These are phyloP conservation scores for Bettongia penicillata DNA, from an alignment of 2,113 vertebrate genomes.

Conservation along the genomic window DNA sequence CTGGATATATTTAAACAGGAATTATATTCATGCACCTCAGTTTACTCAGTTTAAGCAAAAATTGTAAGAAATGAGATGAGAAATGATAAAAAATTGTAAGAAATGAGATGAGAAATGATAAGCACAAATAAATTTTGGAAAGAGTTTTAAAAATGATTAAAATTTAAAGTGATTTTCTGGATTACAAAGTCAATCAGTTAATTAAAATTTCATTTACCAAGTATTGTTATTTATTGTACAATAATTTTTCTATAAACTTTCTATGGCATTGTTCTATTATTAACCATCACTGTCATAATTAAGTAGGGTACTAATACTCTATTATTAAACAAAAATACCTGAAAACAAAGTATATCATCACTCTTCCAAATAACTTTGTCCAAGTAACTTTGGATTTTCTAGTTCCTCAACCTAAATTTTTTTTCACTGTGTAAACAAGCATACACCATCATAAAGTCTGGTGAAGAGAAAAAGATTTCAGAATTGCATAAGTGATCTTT, in stretches of 20 bases:
- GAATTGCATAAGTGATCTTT: not conserved
- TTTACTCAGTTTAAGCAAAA: not conserved
- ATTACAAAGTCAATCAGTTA: conserved; percentile 35
- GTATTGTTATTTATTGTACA: conserved; percentile 30
- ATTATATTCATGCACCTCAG: not conserved
- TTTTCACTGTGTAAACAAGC: conserved; percentile 22
- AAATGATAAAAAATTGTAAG: no score
- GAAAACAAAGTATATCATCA: conserved; percentile 14
- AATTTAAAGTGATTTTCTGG: not conserved
- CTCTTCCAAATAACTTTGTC: conserved; percentile 25
- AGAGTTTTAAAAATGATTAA: conserved; percentile 28
- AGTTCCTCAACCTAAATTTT: conserved; percentile 28
- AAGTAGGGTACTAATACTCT: not conserved
- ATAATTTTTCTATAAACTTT: conserved; percentile 7
- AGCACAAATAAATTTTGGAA: conserved; percentile 17
- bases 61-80: not conserved
- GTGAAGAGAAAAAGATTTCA: not conserved
- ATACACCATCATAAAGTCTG: not conserved
- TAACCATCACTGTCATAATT: conserved; percentile 5
- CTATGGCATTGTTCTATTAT: not conserved
- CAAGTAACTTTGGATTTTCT: not conserved
- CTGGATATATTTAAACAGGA: not conserved
- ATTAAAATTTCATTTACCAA: conserved; percentile 43
- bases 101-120: not conserved
- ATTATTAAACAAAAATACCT: not conserved